phyloP scores from a whole-genome alignment of 1,140 invertebrate species.

The Orius laevigatus region DNA sequence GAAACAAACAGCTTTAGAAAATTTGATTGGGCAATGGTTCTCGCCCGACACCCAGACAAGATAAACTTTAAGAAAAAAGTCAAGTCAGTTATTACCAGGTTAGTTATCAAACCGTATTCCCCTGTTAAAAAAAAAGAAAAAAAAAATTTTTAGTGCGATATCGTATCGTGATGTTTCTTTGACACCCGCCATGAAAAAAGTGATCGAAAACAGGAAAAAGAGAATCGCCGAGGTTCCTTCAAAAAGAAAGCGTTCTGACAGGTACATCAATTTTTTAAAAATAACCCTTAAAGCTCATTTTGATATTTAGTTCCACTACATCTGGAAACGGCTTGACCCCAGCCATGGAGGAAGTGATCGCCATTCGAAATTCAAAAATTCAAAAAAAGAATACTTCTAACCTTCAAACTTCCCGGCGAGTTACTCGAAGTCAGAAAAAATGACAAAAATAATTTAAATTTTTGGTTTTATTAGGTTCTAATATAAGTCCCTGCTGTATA shows the following conservation, averaged over 20 bases:
- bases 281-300: neutral
- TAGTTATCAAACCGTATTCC: no score
- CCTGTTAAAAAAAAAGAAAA: neutral
- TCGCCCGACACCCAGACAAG: slow-evolving; percentile 22
- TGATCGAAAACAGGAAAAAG: slow-evolving; percentile 30
- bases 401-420: no score
- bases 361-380: neutral
- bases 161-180: slow-evolving; percentile 15
- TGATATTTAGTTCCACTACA: neutral
- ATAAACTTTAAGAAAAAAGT: slow-evolving; percentile 11
- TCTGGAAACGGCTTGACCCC: neutral
- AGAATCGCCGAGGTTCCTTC: slow-evolving; percentile 19
- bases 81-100: neutral
- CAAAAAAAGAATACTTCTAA: no score
- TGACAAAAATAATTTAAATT: no score
- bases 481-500: no score
- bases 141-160: neutral
- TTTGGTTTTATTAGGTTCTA: no score
- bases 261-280: slow-evolving; percentile 11
- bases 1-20: slow-evolving; percentile 6
- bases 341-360: slow-evolving; percentile 9
- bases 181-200: slow-evolving; percentile 35
- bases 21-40: slow-evolving; percentile 22
- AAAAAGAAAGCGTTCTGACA: slow-evolving; percentile 14
- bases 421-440: no score